Conservation (phyloP, 2,113 vertebrate species). For the Chascanopsetta lugubris region DNA sequence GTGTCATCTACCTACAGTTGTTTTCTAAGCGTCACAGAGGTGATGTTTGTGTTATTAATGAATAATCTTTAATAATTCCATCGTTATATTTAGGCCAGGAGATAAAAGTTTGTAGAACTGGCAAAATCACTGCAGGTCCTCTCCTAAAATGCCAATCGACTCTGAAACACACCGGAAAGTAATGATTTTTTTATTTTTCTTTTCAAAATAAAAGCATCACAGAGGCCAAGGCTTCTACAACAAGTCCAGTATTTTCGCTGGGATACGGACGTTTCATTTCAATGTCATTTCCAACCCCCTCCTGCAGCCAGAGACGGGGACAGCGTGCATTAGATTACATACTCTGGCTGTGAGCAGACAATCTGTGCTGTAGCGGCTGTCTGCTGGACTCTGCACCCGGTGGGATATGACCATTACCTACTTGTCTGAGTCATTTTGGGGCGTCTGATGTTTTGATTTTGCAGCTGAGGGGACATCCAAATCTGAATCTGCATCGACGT, state of each 20-base stretch:
- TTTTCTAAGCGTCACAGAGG: background rate
- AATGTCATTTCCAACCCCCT: conserved; percentile 1
- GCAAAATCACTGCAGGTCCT: background rate
- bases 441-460: conserved; percentile 6
- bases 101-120: background rate
- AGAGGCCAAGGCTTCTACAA: background rate
- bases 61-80: background rate
- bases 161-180: conserved; percentile 17
- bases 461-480: background rate
- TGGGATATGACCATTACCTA: conserved; percentile 9
- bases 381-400: background rate
- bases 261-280: too few species aligned
- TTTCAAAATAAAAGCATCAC: background rate
- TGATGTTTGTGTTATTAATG: conserved; percentile 13
- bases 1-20: background rate
- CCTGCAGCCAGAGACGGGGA: background rate
- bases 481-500: conserved; percentile 17
- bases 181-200: conserved; percentile 9
- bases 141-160: conserved; percentile 36
- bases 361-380: background rate
- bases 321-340: background rate
- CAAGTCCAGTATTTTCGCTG: background rate
- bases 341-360: background rate
- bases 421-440: conserved; percentile 9
- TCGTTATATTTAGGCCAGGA: background rate